phyloP scores from a whole-genome alignment of 2,888 invertebrate genomes.

The Scrobipalpa atriplicella region DNA sequence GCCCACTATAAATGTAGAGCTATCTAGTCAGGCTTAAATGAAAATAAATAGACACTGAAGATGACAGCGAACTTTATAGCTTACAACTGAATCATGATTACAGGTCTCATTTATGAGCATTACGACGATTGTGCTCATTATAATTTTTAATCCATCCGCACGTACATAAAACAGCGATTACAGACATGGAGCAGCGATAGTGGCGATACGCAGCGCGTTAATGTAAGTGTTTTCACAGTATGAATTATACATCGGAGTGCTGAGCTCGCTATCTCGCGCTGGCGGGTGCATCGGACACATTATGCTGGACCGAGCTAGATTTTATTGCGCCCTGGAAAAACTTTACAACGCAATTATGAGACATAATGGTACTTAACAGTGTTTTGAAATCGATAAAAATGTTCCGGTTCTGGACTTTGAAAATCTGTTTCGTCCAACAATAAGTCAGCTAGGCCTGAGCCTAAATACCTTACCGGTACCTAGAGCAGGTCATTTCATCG shows the following conservation, averaged over 20 bases:
- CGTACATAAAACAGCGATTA: conserved; percentile 56
- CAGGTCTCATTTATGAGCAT: conserved; percentile 22
- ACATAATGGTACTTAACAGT: neutral
- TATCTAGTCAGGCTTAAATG: neutral
- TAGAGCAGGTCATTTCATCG: no score
- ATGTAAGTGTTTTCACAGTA: conserved; percentile 64
- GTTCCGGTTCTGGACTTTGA: neutral
- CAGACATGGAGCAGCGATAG: conserved; percentile 53
- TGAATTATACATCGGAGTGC: conserved; percentile 61
- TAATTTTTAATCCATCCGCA: conserved; percentile 52
- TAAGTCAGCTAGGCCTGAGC: neutral
- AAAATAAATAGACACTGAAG: conserved; percentile 22
- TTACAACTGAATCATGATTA: conserved; percentile 23
- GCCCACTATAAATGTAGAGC: conserved; percentile 3
- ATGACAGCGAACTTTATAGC: neutral
- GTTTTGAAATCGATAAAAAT: neutral
- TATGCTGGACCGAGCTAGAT: conserved; percentile 53
- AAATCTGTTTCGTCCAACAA: neutral
- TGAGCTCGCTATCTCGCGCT: conserved; percentile 55
- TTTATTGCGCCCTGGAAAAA: conserved; percentile 44
- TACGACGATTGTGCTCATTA: conserved; percentile 41
- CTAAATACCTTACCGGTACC: neutral
- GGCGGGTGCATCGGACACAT: conserved; percentile 57
- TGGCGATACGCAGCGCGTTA: conserved; percentile 58
- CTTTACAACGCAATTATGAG: conserved; percentile 27